Base-by-base conservation (phyloP, 2,888 invertebrate genomes). In the Amphipoea lucens region DNA sequence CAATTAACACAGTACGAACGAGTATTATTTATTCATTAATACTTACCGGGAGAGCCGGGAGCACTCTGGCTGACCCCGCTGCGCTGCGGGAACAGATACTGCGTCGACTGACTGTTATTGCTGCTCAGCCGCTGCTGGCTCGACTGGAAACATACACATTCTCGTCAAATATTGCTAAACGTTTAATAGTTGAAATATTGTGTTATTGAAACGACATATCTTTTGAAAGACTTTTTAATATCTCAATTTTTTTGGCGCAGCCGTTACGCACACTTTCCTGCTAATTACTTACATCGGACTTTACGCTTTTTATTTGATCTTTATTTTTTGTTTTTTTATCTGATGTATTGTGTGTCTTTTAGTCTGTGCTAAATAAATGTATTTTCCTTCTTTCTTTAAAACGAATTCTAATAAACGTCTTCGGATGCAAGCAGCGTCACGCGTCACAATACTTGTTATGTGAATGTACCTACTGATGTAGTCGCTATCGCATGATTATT, bases 1-100 rank as follows among this genome's bases (percentile, higher is more conserved):
- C 20, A 54, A 6, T 20, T 7, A 54, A 54, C 54, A 54, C 54
- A 54, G 6, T 54, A 54, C 7, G 7, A 54, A 20, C 20, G 7
- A 54, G 54, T 54, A 54, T 54, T 20, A 20, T 20, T 54, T 54
- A 4, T 57, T 57, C 11, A 57, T 57, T 1, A 57, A 23, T n/a
- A 57, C 23, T 57, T 57, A 94, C 98, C 98, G 45, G 98, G 98
- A 70, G 98, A 98, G 68, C 97, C 97, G 76, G 97, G 97, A 84
- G 97, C 97, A 85, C 97, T 97, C 95, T 97, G 97, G 94, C 95
- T 97, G 96, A 96, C 97, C 92, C 93, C 97, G 97, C 89, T 97
- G 97, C 92, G 97, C 97, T 90, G 98, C 97, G 92, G 98, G 97
- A 92, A 98, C 97, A 92, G 97, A 97, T 96, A 98, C 94, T 96